These are phyloP conservation scores for Cryptoleucopteryx plumbea DNA, from an alignment of 2,113 vertebrate genomes.

Conservation along the genomic window DNA sequence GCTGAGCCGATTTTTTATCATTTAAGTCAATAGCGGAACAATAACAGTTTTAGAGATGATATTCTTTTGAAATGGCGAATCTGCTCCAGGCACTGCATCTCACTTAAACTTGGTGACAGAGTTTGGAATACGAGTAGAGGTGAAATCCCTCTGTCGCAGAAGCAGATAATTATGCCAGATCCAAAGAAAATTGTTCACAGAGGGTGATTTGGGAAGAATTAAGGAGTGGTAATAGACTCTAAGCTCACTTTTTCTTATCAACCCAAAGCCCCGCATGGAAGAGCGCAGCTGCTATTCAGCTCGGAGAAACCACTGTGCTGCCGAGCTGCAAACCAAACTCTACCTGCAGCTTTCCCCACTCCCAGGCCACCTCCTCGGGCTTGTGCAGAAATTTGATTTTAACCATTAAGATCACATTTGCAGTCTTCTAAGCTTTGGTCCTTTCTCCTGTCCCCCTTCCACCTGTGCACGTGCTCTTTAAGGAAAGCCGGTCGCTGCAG, in stretches of 20 bases:
- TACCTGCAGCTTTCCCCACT: not conserved
- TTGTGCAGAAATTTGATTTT: not conserved
- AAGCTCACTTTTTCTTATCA: not conserved
- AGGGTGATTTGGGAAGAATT: not conserved
- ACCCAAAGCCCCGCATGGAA: not conserved
- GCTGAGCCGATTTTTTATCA: not conserved
- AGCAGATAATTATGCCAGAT: not conserved
- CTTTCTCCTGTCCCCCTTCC: not conserved
- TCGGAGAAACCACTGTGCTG: not conserved
- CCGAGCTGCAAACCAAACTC: not conserved
- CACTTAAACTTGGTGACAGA: not conserved
- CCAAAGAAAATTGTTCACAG: not conserved
- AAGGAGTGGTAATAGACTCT: not conserved
- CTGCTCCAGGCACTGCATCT: not conserved
- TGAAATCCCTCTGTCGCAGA: not conserved
- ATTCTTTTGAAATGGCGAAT: not conserved
- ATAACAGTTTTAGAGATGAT: not conserved
- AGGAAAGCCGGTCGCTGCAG: rapidly evolving
- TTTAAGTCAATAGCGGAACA: not conserved
- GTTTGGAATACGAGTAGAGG: not conserved
- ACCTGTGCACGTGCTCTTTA: not conserved
- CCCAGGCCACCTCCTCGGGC: not conserved
- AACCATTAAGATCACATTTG: not conserved
- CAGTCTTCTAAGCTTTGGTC: not conserved
- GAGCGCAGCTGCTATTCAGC: not conserved